Evolutionary conservation across 2,797 vertebrate species (phyloP), one percentile per base, ranked within the genome.

Genomic region (Myiothlypis coronata): DNA sequence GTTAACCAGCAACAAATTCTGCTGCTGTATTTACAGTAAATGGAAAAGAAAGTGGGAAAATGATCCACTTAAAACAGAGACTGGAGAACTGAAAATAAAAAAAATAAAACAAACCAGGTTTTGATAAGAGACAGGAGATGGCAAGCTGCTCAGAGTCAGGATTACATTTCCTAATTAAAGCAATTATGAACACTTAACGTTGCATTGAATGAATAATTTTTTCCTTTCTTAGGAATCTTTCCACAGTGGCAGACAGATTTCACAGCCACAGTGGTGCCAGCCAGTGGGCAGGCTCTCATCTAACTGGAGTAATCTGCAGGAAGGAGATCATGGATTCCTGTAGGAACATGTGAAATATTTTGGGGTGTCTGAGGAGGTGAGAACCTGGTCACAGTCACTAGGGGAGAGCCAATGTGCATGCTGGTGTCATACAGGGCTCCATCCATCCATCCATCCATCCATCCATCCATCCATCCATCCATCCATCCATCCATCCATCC

Each of bases 81-180:
- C 7, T 46, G 17, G 19, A 63, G 34, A 78, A 74, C 11, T 0
- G 11, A 79, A 87, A 79, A 44, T 56, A 6, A 57, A 80, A 37
- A 63, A 56, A 26, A 35, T 39, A 56, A 63, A 65, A 44, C 9
- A 10, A 8, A 59, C 13, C 9, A 80, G 44, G 28, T 80, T 89
- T 93, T 8, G 11, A 65, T 63, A 89, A 67, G 55, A 90, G n/a
- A n/a, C 3, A 2, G 46, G 50, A 78, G 39, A 87, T 37, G 41
- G 49, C 65, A 96, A 83, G 37, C 67, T 91, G 47, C 59, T 81
- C 16, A n/a, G 76, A 65, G 52, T 70, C 60, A 76, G 34, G 59
- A 83, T 56, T 96, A 23, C 8, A 14, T 70, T 95, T 93, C 55
- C 82, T 76, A 72, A 79, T 90, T 86, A 89, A 87, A 78, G 34